Evolutionary conservation across 2,113 vertebrate species (phyloP).

Genomic region (Felis catus): DNA sequence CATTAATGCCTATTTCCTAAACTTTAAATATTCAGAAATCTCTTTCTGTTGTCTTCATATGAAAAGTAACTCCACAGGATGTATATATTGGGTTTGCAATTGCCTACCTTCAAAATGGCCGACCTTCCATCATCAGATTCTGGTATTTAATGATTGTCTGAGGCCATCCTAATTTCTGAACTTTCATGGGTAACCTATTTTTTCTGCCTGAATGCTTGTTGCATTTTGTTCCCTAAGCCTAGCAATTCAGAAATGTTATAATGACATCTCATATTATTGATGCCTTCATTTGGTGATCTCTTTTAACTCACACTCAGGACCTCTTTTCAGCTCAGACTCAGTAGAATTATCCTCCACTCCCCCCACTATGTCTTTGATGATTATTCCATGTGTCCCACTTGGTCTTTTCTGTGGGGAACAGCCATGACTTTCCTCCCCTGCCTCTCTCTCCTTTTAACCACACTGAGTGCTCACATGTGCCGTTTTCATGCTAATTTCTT

Average conservation of each 20-base stretch:
- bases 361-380: not conserved
- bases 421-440: not conserved
- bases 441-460: not conserved
- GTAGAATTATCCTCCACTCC: not conserved
- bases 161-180: not conserved
- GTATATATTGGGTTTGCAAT: not conserved
- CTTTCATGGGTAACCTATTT: not conserved
- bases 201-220: not conserved
- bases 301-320: not conserved
- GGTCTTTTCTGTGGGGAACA: not conserved
- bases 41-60: not conserved
- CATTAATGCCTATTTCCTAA: not conserved
- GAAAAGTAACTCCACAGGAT: not conserved
- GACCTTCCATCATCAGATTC: not conserved
- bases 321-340: not conserved
- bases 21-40: not conserved
- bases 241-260: not conserved
- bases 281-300: not conserved
- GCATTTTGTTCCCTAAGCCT: not conserved
- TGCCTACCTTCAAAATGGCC: not conserved
- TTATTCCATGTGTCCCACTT: not conserved
- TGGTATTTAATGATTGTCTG: not conserved
- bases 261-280: not conserved
- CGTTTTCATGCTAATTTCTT: rapidly evolving
- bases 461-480: not conserved